A percentile compares a stretch with the other conserved stretches of the same genome.
Evolutionary conservation across 2,888 invertebrate species (phyloP).

Genomic region (Alentia gelatinosa): DNA sequence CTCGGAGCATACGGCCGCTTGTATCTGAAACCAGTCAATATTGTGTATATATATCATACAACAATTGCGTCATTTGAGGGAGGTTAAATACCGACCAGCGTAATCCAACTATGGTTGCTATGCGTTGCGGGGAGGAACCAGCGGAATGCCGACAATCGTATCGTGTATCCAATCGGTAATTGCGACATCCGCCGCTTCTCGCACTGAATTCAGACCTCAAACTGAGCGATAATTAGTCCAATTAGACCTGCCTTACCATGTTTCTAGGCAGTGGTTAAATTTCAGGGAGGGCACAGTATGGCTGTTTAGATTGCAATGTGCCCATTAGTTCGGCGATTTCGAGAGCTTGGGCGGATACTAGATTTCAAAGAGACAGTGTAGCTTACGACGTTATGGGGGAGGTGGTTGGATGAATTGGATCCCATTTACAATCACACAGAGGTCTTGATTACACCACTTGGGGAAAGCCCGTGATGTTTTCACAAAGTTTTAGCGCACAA

Average conservation of each 20-base stretch:
- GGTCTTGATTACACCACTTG: neutral
- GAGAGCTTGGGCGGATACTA: neutral
- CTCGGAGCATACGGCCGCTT: neutral
- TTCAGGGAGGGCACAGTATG: neutral
- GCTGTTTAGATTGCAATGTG: neutral
- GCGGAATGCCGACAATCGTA: neutral
- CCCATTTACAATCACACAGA: neutral
- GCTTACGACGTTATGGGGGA: neutral
- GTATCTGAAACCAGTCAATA: neutral
- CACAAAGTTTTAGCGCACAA: too few species aligned
- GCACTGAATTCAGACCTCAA: neutral
- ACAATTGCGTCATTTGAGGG: neutral
- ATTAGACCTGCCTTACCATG: neutral
- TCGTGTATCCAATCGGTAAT: neutral
- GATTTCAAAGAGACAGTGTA: neutral
- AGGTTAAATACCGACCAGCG: neutral
- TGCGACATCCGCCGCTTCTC: neutral
- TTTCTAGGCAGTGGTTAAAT: neutral
- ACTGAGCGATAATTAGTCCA: neutral
- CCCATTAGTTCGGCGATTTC: too few species aligned
- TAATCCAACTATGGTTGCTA: neutral
- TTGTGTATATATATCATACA: neutral
- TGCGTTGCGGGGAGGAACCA: neutral
- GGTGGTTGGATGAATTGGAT: neutral
- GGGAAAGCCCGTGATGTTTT: too few species aligned